Evolutionary conservation across 2,888 invertebrate genomes (phyloP), one percentile per base, ranked within the genome.

Genomic region (Chalcis sispes): DNA sequence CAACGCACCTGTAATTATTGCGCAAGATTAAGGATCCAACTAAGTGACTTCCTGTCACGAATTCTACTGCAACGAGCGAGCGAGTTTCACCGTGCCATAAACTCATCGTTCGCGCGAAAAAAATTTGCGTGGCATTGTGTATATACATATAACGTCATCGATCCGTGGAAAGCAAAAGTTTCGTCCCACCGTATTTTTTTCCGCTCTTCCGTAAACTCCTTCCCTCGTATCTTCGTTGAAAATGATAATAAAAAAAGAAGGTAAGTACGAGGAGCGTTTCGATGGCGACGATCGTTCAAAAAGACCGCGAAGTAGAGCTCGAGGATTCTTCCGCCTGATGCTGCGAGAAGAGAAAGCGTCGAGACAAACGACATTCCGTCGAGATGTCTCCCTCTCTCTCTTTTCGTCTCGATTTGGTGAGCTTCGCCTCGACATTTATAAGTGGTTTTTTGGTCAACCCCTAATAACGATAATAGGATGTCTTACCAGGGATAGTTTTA

Each of bases 71-170:
- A n/a, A 46, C 40, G 8, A 20, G 36, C 7, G 2, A 5, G 65
- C 40, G 18, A 56, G 20, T 64, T 64, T 64, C 48, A 1, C 48
- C 32, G 25, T 5, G 29, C 54, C 40, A 40, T 56, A 54, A 54
- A 66, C 59, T 69, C 59, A 29, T 48, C 48, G 25, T 27, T 40
- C 40, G 1, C 65, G 65, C 48, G 42, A 50, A 64, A 27, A 36
- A 56, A 56, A 32, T 27, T 18, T 32, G 23, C 18, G 58, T 65
- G 36, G 65, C 20, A 59, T 69, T 69, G 69, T 69, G 18, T 15
- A 20, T 20, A 8, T 46, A 36, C 36, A 4, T 36, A 7, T 36
- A n/a, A 10, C 1, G 15, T 4, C 20, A 25, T 13, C 25, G 61
- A 10, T 10, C 62, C 7, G 29, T 18, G 46, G 48, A 46, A 62